A percentile compares a stretch with the other conserved stretches of the same genome.
Conservation (phyloP, 2,888 invertebrate genomes). For the Drosophila cyrtoloma region DNA sequence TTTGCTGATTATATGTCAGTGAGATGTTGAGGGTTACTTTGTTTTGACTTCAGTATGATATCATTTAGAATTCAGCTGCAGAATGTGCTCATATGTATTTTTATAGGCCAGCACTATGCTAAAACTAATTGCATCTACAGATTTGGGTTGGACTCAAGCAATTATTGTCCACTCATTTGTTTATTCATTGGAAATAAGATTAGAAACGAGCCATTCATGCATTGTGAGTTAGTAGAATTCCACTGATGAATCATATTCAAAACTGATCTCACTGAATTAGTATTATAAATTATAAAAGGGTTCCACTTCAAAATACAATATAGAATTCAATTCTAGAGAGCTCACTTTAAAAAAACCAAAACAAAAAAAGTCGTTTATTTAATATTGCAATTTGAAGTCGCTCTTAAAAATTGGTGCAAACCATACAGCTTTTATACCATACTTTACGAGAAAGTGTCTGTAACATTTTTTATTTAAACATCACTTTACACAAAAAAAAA, state of each 20-base stretch:
- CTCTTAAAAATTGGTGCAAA: background rate
- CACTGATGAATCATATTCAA: background rate
- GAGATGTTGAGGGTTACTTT: slow-evolving; percentile 6
- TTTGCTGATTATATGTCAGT: slow-evolving; percentile 18
- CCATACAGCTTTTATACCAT: background rate
- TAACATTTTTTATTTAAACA: too few relatives aligned
- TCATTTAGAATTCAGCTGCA: slow-evolving; percentile 13
- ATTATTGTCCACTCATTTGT: background rate
- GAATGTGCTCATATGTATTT: background rate
- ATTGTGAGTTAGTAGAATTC: background rate
- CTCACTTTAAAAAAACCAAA: background rate
- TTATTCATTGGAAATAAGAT: background rate
- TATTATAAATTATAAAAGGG: background rate
- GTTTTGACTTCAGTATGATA: slow-evolving; percentile 18
- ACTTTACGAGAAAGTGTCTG: background rate
- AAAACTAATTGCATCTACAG: background rate
- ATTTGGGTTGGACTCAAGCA: background rate
- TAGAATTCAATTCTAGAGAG: background rate
- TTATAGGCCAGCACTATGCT: background rate
- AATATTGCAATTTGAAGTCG: background rate
- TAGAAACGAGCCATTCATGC: background rate
- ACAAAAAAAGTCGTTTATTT: fast-evolving
- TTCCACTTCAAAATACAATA: background rate
- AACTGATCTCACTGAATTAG: background rate
- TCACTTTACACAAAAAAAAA: background rate